Evolutionary conservation across 2,888 invertebrate genomes (phyloP).

Genomic region (Dryocosmus kuriphilus): DNA sequence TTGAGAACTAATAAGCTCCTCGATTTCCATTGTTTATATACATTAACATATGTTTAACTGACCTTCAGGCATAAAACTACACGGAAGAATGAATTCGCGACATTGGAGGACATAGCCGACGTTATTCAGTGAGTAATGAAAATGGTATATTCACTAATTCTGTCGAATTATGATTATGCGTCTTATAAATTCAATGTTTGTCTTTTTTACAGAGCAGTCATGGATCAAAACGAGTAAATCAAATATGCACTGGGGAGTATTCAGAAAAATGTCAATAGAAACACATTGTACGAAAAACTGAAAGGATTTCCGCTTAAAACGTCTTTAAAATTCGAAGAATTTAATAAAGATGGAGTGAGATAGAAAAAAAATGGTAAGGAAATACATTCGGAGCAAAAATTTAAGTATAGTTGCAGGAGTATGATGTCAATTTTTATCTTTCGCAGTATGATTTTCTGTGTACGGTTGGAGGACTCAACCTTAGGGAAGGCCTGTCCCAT

Average conservation of each 20-base stretch:
- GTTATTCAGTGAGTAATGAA: background rate
- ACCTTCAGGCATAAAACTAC: background rate
- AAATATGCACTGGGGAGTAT: no score
- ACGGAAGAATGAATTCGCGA: background rate
- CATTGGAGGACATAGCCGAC: background rate
- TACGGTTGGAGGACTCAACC: background rate
- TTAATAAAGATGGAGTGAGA: background rate
- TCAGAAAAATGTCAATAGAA: background rate
- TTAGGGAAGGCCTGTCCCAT: background rate
- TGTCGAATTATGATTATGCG: no score
- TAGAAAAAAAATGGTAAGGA: background rate
- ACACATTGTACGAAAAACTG: background rate
- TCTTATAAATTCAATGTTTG: no score
- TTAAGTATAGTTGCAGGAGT: background rate
- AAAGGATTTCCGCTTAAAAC: background rate
- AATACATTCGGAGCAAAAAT: background rate
- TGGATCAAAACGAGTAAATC: background rate
- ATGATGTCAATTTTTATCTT: background rate
- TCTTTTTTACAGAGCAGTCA: background rate
- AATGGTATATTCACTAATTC: no score
- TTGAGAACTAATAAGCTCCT: background rate
- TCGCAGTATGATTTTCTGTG: slow-evolving; percentile 1
- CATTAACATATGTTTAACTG: background rate
- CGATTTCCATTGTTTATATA: background rate
- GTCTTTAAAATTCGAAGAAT: background rate